These are phyloP conservation scores for Phortica magna DNA, from an alignment of 2,888 invertebrate species.

Conservation along the genomic window DNA sequence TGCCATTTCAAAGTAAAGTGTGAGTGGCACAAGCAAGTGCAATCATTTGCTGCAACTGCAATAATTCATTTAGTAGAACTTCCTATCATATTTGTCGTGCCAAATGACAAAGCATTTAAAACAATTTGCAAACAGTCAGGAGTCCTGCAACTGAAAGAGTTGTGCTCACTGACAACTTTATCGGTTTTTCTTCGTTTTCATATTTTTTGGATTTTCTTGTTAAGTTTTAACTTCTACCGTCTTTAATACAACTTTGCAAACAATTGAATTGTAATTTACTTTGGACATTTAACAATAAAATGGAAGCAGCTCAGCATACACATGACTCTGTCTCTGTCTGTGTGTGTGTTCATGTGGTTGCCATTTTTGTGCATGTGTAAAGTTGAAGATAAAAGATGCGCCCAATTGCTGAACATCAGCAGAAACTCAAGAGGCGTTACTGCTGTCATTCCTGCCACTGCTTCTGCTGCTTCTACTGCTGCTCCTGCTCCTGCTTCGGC, in stretches of 20 bases:
- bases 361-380: conserved; percentile 44
- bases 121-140: neutral
- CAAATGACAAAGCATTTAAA: neutral
- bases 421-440: conserved; percentile 57
- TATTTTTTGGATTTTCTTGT: neutral
- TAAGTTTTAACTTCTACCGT: neutral
- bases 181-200: neutral
- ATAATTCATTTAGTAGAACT: neutral
- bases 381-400: conserved; percentile 44
- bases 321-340: conserved; percentile 39
- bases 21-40: too few relatives aligned
- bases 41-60: neutral
- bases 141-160: neutral
- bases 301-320: conserved; percentile 24
- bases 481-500: conserved; percentile 6
- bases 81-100: neutral
- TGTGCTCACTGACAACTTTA: neutral
- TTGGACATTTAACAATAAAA: conserved; percentile 46
- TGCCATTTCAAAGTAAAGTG: neutral
- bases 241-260: conserved; percentile 70
- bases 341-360: conserved; percentile 33
- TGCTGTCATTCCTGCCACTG: neutral
- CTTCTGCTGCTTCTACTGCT: conserved; percentile 27
- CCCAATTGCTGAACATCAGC: conserved; percentile 33
- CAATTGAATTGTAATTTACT: conserved; percentile 72